These are phyloP conservation scores for Dicentrarchus labrax DNA, from an alignment of 2,113 vertebrate genomes.

Conservation along the genomic window DNA sequence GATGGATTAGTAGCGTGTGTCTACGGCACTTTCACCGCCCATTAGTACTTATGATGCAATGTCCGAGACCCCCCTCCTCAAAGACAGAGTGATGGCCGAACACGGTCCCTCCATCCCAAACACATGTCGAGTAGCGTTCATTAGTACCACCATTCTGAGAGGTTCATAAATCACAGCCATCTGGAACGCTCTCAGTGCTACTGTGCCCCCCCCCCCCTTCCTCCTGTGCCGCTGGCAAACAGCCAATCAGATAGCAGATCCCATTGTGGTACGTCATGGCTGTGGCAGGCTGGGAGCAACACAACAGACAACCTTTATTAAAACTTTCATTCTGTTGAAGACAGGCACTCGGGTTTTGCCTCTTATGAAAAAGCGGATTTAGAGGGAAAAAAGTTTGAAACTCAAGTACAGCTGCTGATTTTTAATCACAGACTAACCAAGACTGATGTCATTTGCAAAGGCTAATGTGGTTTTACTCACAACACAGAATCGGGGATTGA, in stretches of 20 bases:
- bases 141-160: constrained; percentile 63
- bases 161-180: constrained; percentile 75
- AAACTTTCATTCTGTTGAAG: constrained; percentile 4
- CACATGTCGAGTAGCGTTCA: constrained; percentile 67
- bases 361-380: background rate
- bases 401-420: background rate
- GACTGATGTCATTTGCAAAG: constrained; percentile 15
- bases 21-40: constrained; percentile 1
- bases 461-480: constrained; percentile 14
- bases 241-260: constrained; percentile 57
- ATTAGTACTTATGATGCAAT: constrained; percentile 26
- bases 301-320: constrained; percentile 21
- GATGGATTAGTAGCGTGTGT: constrained; percentile 8
- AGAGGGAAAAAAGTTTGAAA: background rate
- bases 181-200: constrained; percentile 45
- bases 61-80: constrained; percentile 43
- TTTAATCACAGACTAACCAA: constrained; percentile 30
- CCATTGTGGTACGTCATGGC: constrained; percentile 11
- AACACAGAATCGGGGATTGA: background rate
- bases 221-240: constrained; percentile 35
- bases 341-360: background rate
- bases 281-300: constrained; percentile 27
- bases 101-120: constrained; percentile 64
- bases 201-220: background rate
- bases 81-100: constrained; percentile 56